These are phyloP conservation scores for Prionailurus bengalensis DNA, from an alignment of 2,113 vertebrate genomes.

Conservation along the genomic window DNA sequence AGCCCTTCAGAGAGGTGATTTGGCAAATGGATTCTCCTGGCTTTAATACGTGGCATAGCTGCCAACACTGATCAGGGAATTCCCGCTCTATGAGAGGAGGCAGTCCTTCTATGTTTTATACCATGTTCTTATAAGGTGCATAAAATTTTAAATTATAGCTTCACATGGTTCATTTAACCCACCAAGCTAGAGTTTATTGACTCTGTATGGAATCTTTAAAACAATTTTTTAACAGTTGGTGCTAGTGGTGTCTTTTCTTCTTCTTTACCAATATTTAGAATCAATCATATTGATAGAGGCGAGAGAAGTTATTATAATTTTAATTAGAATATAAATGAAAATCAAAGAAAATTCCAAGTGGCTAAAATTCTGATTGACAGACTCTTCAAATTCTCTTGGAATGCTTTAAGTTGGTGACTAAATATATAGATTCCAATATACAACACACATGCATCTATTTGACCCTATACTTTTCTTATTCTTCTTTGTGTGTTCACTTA, in stretches of 20 bases:
- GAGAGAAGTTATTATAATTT: constrained; percentile 35
- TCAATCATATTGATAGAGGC: constrained; percentile 32
- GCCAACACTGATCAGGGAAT: constrained; percentile 64
- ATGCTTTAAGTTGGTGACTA: not conserved
- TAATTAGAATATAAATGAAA: constrained; percentile 50
- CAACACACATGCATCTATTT: not conserved
- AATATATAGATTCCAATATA: not conserved
- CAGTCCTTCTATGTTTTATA: constrained; percentile 47
- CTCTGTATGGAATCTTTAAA: constrained; percentile 27
- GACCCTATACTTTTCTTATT: not conserved
- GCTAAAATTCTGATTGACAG: constrained; percentile 9
- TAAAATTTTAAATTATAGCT: constrained; percentile 71
- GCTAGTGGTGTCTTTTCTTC: not conserved
- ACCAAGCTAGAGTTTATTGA: constrained; percentile 62
- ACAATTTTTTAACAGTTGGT: constrained; percentile 15
- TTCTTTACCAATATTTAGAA: constrained; percentile 21
- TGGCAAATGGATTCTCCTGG: constrained; percentile 39
- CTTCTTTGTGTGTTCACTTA: not conserved
- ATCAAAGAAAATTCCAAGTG: constrained; percentile 36
- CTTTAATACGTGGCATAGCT: constrained; percentile 47
- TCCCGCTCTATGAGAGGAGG: constrained; percentile 23
- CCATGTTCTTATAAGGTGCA: constrained; percentile 67
- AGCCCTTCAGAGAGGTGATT: not conserved
- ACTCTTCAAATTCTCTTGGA: not conserved
- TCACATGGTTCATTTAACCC: constrained; percentile 62